Conservation (phyloP, 2,888 invertebrate genomes). For the Platerodrilus igneus region DNA sequence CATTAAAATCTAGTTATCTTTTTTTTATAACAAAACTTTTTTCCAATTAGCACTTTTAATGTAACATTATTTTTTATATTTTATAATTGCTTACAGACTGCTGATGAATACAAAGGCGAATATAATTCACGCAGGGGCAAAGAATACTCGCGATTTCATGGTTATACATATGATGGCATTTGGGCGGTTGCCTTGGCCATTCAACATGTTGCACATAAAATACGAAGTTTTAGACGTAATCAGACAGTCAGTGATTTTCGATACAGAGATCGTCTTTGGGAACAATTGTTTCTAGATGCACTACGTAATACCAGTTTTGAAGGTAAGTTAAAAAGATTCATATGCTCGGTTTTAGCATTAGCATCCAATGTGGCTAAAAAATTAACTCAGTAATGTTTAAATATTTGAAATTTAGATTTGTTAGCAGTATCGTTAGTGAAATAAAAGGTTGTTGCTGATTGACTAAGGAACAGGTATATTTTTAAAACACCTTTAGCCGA, state of each 20-base stretch:
- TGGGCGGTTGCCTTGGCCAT: conserved; percentile 97
- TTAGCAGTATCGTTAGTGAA: too few species aligned
- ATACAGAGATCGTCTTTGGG: conserved; percentile 84
- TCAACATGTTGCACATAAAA: conserved; percentile 78
- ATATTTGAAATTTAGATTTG: too few species aligned
- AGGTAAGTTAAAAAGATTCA: conserved; percentile 57
- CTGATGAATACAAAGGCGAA: conserved; percentile 80
- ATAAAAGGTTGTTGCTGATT: too few species aligned
- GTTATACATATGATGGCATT: conserved; percentile 97
- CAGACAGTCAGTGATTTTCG: conserved; percentile 77
- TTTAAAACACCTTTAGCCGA: too few species aligned
- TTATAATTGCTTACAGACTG: conserved; percentile 58
- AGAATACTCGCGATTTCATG: conserved; percentile 92
- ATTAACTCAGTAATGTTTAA: too few species aligned
- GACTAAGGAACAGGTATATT: too few species aligned
- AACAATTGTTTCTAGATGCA: conserved; percentile 78
- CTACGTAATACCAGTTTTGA: conserved; percentile 90
- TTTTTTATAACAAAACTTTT: too few species aligned
- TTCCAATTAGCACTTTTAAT: too few species aligned
- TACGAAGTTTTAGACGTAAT: conserved; percentile 65
- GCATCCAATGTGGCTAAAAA: too few species aligned
- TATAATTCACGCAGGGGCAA: conserved; percentile 75
- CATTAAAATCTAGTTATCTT: too few species aligned
- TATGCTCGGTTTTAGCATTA: conserved; percentile 49
- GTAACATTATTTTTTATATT: too few species aligned